phyloP scores from a whole-genome alignment of 2,797 vertebrate species.

The Bufotes viridis region DNA sequence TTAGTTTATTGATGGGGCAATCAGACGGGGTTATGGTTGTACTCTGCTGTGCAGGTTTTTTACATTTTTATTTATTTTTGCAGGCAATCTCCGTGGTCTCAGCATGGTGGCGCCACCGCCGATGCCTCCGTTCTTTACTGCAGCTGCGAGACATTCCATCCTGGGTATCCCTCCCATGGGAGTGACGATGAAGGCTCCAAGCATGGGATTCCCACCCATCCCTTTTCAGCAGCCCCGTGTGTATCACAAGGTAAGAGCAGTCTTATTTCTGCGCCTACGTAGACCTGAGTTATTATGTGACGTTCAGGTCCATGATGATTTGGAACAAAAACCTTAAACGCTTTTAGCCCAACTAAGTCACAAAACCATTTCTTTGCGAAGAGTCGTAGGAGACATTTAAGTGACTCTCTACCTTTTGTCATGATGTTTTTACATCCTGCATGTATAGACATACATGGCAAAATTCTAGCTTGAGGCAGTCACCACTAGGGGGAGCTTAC shows the following conservation, averaged over 20 bases:
- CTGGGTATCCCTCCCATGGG: slow-evolving; percentile 92
- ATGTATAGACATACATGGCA: too few relatives aligned
- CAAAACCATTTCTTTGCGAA: too few relatives aligned
- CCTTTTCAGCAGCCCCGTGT: slow-evolving; percentile 81
- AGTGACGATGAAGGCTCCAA: slow-evolving; percentile 85
- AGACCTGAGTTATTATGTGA: background rate
- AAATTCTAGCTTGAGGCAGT: too few relatives aligned
- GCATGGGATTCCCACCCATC: slow-evolving; percentile 81
- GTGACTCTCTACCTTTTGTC: too few relatives aligned
- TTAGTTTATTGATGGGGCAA: too few relatives aligned
- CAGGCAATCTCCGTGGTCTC: slow-evolving; percentile 86
- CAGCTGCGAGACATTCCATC: slow-evolving; percentile 87
- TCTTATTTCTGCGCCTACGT: background rate
- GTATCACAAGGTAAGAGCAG: slow-evolving; percentile 79
- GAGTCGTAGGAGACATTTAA: too few relatives aligned
- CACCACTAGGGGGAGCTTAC: background rate
- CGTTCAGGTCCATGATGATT: background rate
- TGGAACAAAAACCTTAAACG: background rate
- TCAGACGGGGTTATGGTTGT: too few relatives aligned
- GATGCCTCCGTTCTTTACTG: slow-evolving; percentile 88
- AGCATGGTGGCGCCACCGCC: slow-evolving; percentile 82
- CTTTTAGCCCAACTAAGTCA: too few relatives aligned
- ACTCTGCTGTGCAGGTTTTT: background rate
- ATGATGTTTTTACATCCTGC: too few relatives aligned
- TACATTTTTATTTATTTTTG: background rate